phyloP scores from a whole-genome alignment of 2,797 vertebrate species.

The Argya squamiceps region DNA sequence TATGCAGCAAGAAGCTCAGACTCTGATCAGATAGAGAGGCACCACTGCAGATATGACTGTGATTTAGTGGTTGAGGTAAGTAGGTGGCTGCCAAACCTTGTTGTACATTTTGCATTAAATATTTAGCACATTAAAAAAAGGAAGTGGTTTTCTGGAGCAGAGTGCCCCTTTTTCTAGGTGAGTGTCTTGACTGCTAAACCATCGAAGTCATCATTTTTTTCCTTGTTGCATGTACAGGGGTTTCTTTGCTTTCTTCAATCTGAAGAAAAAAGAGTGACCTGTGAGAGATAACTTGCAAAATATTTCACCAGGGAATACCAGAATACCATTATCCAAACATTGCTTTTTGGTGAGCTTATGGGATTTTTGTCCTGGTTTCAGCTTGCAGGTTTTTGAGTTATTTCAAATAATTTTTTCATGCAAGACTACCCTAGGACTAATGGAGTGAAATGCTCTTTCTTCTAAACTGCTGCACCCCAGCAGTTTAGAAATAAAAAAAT shows the following conservation, averaged over 20 bases:
- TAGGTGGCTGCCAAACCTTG: conserved; percentile 1
- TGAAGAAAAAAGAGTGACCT: background rate
- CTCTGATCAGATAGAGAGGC: background rate
- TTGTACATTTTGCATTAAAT: conserved; percentile 33
- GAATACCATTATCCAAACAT: background rate
- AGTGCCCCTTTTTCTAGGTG: background rate
- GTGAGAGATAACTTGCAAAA: background rate
- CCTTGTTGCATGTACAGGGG: background rate
- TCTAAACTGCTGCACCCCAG: background rate
- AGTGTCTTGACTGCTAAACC: background rate
- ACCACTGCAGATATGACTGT: background rate
- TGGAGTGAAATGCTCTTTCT: background rate
- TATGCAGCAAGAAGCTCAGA: background rate
- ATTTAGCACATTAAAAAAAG: conserved; percentile 20
- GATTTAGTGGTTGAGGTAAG: background rate
- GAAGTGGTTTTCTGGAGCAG: conserved; percentile 10
- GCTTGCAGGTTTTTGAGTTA: background rate
- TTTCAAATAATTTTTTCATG: background rate
- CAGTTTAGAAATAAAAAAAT: too few relatives aligned
- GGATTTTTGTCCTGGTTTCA: background rate
- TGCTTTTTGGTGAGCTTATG: background rate
- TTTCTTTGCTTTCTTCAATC: background rate
- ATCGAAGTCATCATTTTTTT: background rate
- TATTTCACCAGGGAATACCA: background rate
- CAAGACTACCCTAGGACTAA: background rate